Evolutionary conservation across 1,140 invertebrate genomes (phyloP), one percentile per base, ranked within the genome.

Genomic region (Sinonovacula constricta): DNA sequence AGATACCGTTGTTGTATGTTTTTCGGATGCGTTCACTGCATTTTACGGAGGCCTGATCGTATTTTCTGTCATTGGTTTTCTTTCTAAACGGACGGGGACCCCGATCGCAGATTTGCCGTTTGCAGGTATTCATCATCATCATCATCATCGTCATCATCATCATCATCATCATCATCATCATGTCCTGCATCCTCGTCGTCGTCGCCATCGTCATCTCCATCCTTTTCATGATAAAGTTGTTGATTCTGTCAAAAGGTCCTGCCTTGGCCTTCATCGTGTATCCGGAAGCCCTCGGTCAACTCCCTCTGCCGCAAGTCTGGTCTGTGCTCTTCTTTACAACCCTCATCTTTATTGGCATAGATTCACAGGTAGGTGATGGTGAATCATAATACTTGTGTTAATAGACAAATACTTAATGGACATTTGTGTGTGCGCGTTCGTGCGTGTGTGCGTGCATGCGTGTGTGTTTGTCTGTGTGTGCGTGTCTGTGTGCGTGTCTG

Each of bases 41-140:
- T n/a, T n/a, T n/a, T n/a, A n/a, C n/a, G n/a, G n/a, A n/a, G 97
- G 97, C 0, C 95, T 97, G 84, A 96, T 97, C 3, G 96, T 98
- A 31, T 98, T 98, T 91, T 95, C 95, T 26, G 93, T 95, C 22
- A 49, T 85, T 0, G 85, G 85, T 14, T 86, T 84, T 59, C 81
- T 86, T 74, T 83, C 85, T 26, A 54, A 93, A 94, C 87, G 95
- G 95, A 65, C 94, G 94, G 33, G 93, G 95, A 60, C 94, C 94
- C 30, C 80, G 0, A 95, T 99, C 57, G 93, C 93, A 3, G 91
- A 94, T 3, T 96, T 98, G 5, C 97, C 96, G 2, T 95, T 95
- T 3, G 95, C 96, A 81, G 97, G 94, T 93, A 83, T 54, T 15
- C 26, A 49, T n/a, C 39, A 60, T 34, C 57, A n/a, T n/a, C n/a